Evolutionary conservation across 2,797 vertebrate species (phyloP).

Genomic region (Halcyon badia): DNA sequence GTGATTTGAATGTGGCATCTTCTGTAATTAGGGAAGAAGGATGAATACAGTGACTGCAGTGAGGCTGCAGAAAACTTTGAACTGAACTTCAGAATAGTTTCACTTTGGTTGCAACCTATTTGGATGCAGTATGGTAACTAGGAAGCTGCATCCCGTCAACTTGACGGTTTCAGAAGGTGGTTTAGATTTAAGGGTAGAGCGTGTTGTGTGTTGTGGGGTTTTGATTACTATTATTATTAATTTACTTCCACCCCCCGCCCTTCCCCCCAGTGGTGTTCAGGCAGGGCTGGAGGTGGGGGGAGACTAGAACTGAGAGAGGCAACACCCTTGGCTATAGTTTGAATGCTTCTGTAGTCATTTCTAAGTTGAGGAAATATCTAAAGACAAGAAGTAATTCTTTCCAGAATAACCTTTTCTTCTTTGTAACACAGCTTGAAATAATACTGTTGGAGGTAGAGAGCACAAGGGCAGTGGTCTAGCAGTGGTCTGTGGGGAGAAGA

Average conservation of each 20-base stretch:
- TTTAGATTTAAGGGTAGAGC: background rate
- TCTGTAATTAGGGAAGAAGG: background rate
- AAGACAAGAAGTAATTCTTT: background rate
- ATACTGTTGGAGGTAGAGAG: background rate
- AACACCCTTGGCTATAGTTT: background rate
- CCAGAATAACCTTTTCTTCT: background rate
- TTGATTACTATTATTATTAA: background rate
- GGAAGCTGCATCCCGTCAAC: background rate
- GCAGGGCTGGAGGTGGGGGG: no score
- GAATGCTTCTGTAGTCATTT: accelerated
- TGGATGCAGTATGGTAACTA: background rate
- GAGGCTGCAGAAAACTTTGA: background rate
- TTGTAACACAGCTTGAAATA: background rate
- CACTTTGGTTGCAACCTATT: accelerated
- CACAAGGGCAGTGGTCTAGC: background rate
- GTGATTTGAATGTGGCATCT: background rate
- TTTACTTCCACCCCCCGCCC: no score
- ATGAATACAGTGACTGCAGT: accelerated
- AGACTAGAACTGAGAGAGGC: background rate
- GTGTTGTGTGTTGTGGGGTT: background rate
- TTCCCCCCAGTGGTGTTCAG: background rate
- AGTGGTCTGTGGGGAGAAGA: background rate
- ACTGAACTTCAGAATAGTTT: background rate
- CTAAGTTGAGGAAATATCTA: background rate
- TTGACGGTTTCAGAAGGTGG: background rate